Evolutionary conservation across 2,113 vertebrate genomes (phyloP), one percentile per base, ranked within the genome.

Genomic region (Lates calcarifer): DNA sequence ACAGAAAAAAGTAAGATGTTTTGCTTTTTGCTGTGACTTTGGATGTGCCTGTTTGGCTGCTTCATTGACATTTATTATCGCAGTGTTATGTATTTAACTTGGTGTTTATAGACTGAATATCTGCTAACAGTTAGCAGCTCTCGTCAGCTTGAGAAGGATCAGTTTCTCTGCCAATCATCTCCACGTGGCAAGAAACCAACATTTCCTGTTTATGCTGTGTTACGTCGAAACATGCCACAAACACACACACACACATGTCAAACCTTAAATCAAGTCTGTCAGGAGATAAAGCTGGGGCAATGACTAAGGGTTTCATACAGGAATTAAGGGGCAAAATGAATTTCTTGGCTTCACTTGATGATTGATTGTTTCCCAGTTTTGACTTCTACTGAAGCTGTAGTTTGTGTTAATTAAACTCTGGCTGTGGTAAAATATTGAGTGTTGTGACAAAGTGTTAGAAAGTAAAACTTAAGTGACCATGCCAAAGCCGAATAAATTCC

Each of bases 121-220:
- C 49, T 71, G 74, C 68, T 28, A 28, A 41, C 49, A 73, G 41
- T 64, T 15, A 43, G 47, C 58, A 68, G 71, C 81, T 68, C 64
- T 45, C 64, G 72, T 62, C 84, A 74, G 56, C 22, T 22, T 58
- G 28, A 79, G 70, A 85, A 43, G 2, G 20, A 79, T 41, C 62
- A 65, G 78, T 64, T 84, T 74, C 57, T 67, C 37, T 85, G 76
- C 49, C 79, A 77, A 39, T 87, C 71, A 74, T 83, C 45, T 81
- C 51, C 61, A 78, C 75, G 45, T 56, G 72, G 60, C 70, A 77
- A 83, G 75, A 87, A 86, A 82, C 75, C 68, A 64, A 69, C 41
- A 60, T 45, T 85, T 90, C 83, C 85, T 74, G 74, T 77, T 82
- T 66, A 10, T 49, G 31, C 47, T 62, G 37, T 45, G 62, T 57